These are phyloP conservation scores for Apeltes quadracus DNA, from an alignment of 2,113 vertebrate species.

Conservation along the genomic window DNA sequence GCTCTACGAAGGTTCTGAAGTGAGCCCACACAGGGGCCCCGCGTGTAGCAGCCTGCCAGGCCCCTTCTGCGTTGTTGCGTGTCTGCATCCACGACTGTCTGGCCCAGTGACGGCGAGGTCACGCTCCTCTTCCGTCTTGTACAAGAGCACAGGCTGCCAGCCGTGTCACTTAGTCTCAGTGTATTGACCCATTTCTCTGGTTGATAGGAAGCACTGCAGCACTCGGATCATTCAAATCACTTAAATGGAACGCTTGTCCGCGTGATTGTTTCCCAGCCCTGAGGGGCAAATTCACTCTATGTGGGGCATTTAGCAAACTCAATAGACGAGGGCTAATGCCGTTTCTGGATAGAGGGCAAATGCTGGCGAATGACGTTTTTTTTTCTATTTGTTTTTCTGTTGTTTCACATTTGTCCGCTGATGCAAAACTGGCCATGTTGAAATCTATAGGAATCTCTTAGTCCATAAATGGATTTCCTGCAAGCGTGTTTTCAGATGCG, in stretches of 20 bases:
- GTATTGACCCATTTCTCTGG: conserved; percentile 79
- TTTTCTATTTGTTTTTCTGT: conserved; percentile 52
- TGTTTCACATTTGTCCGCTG: conserved; percentile 67
- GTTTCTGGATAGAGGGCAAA: conserved; percentile 76
- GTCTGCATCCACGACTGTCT: conserved; percentile 51
- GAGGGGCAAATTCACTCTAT: conserved; percentile 77
- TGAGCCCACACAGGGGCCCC: conserved; percentile 6
- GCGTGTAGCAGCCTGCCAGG: conserved; percentile 10
- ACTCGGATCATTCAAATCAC: conserved; percentile 77
- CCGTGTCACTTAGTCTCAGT: conserved; percentile 76
- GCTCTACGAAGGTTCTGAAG: background rate
- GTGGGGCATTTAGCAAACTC: conserved; percentile 81
- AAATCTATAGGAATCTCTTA: conserved; percentile 76
- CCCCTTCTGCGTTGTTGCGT: conserved; percentile 15
- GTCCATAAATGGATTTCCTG: conserved; percentile 69
- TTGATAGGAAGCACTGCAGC: conserved; percentile 71
- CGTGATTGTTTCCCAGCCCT: conserved; percentile 76
- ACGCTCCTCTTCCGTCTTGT: conserved; percentile 52
- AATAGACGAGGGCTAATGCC: conserved; percentile 76
- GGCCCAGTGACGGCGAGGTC: conserved; percentile 68
- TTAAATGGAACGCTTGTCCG: conserved; percentile 78
- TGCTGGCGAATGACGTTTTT: conserved; percentile 45
- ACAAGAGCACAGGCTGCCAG: conserved; percentile 64
- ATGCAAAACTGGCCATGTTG: conserved; percentile 64
- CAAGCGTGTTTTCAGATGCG: conserved; percentile 46